Conservation (phyloP, 2,797 vertebrate genomes). For the Mionectes olivaceus region DNA sequence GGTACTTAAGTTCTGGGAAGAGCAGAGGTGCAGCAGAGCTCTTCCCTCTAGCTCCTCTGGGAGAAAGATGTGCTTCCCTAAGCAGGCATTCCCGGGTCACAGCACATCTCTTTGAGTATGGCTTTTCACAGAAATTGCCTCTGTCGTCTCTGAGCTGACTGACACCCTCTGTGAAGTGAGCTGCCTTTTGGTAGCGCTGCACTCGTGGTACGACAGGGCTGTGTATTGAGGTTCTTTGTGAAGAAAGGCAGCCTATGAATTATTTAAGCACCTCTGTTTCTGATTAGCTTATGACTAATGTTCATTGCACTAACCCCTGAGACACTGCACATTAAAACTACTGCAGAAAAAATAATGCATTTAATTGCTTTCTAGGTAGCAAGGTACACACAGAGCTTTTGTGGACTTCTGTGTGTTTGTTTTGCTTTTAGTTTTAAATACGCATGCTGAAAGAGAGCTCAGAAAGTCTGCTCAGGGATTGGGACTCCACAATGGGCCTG, state of each 20-base stretch:
- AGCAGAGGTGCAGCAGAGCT: background rate
- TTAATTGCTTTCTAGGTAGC: conserved; percentile 68
- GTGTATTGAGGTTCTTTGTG: background rate
- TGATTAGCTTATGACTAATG: conserved; percentile 49
- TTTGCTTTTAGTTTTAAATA: conserved; percentile 59
- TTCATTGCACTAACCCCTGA: conserved; percentile 25
- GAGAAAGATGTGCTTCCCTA: background rate
- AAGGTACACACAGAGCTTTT: conserved; percentile 51
- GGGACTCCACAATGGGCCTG: conserved; percentile 5
- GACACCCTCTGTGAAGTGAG: conserved; percentile 8
- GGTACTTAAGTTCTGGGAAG: background rate
- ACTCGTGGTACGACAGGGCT: background rate
- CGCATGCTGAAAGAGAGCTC: background rate
- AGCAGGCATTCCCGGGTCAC: background rate
- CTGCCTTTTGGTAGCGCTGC: background rate
- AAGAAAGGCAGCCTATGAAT: conserved; percentile 42
- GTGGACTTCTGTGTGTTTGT: conserved; percentile 30
- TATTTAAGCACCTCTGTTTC: conserved; percentile 60
- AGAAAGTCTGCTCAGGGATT: background rate
- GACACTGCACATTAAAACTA: background rate
- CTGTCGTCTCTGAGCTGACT: background rate
- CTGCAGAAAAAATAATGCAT: conserved; percentile 43
- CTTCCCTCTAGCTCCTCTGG: background rate
- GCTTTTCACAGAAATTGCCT: background rate
- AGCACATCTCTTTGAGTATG: background rate